Base-by-base conservation (phyloP, 2,888 invertebrate species). In the Lathronympha strigana region DNA sequence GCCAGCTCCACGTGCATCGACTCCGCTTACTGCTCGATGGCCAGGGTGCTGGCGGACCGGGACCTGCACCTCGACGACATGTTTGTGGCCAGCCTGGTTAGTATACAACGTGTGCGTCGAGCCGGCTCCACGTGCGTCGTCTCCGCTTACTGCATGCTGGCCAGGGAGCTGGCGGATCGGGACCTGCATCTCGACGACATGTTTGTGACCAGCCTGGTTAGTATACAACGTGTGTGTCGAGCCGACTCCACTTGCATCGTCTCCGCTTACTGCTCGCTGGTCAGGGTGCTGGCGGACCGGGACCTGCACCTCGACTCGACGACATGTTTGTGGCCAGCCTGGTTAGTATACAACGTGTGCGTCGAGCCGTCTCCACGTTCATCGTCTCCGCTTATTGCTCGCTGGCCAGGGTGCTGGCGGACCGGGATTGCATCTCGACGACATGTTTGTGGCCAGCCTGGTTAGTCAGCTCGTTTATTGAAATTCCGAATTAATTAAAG, bases 271-370 rank as follows among this genome's bases (percentile, higher is more conserved):
- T 96, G 97, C 81, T 95, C 96, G 55, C 86, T 97, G 6, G 87
- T 91, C 8, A 76, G 89, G n/a, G 90, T 90, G 0, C 76, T 91
- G 5, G 89, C 87, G 0, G 88, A 91, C 70, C 69, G 87, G 1
- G 97, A 98, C 81, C 88, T 98, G 17, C 96, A 96, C 76, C 89
- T 98, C 54, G 98, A 98, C 89, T 98, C 54, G 98, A 98, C 79
- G 95, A 95, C 68, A 97, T 98, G 95, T 98, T 98, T 78, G 95
- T 97, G 13, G 97, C 98, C 0, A 98, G 98, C 0, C 92, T 98
- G 31, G 95, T 45, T 4, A 45, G 13, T 21, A 19, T n/a, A 6
- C 17, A 17, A 97, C 76, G 97, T 96, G 0, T 96, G 96, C 73
- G 94, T 97, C 4, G 97, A 69, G 94, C 94, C 38, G 95, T 95